Conservation (phyloP, 1,140 invertebrate species). For the Drosophila cardini region DNA sequence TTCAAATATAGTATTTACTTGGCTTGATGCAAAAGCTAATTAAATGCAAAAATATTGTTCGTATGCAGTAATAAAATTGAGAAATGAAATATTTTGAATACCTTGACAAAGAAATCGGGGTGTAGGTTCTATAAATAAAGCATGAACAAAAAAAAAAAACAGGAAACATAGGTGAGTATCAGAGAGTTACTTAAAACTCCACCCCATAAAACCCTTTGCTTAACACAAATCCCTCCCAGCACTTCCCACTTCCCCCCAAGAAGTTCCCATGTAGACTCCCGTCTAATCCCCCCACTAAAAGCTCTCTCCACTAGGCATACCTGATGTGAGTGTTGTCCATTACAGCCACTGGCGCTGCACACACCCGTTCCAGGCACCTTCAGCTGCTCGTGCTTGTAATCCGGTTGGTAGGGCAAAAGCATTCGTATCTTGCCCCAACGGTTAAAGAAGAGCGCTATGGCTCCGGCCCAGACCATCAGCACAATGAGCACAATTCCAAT, state of each 20-base stretch:
- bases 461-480: constrained; percentile 93
- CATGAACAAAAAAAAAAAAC: constrained; percentile 75
- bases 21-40: constrained; percentile 71
- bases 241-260: background rate
- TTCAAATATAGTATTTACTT: constrained; percentile 60
- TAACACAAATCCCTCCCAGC: background rate
- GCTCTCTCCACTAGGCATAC: constrained; percentile 51
- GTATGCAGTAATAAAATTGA: constrained; percentile 42
- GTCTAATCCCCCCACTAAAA: background rate
- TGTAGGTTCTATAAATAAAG: constrained; percentile 84
- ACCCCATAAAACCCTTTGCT: constrained; percentile 12
- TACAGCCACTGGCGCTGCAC: constrained; percentile 87
- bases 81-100: constrained; percentile 75
- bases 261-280: background rate
- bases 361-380: constrained; percentile 92
- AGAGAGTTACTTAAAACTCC: constrained; percentile 10
- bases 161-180: constrained; percentile 64
- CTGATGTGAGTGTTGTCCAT: constrained; percentile 85
- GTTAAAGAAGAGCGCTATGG: constrained; percentile 95
- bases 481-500: constrained; percentile 94
- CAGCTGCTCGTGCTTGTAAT: constrained; percentile 93
- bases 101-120: constrained; percentile 84
- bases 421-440: constrained; percentile 97
- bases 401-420: constrained; percentile 95
- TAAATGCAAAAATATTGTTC: constrained; percentile 69